phyloP scores from a whole-genome alignment of 2,888 invertebrate species.

The Clistopyga incitator region DNA sequence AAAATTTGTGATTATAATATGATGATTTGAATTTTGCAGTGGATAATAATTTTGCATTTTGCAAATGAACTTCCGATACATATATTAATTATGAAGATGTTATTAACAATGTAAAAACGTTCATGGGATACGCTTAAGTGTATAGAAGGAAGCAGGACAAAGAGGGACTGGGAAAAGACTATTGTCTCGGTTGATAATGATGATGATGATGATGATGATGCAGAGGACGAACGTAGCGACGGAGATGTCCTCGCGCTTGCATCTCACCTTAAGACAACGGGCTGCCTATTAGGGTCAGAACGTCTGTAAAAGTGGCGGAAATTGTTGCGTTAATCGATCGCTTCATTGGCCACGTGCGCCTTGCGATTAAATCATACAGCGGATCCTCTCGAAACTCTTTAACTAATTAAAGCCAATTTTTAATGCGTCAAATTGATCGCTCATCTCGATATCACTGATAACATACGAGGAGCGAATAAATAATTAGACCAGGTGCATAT shows the following conservation, averaged over 20 bases:
- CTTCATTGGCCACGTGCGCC: constrained; percentile 57
- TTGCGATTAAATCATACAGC: constrained; percentile 24
- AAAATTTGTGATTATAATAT: no score
- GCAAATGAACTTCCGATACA: no score
- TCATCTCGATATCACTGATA: not conserved
- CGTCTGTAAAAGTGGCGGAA: constrained; percentile 78
- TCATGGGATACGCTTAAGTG: constrained; percentile 22
- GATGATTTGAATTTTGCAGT: no score
- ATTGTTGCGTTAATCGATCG: constrained; percentile 75
- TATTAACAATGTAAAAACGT: not conserved
- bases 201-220: constrained; percentile 38
- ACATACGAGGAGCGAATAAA: not conserved
- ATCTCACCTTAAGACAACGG: constrained; percentile 31
- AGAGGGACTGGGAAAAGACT: constrained; percentile 54
- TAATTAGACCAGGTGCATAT: not conserved
- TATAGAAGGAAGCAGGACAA: constrained; percentile 14
- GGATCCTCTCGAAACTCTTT: not conserved
- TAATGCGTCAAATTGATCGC: not conserved
- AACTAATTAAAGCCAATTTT: not conserved
- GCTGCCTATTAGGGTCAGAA: constrained; percentile 77
- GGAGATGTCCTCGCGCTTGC: constrained; percentile 44
- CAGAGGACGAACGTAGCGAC: constrained; percentile 52
- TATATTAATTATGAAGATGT: no score
- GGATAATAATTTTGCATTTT: no score
- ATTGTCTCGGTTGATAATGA: constrained; percentile 58